A percentile compares a stretch with the other conserved stretches of the same genome.
Evolutionary conservation across 2,113 vertebrate species (phyloP).

Genomic region (Gymnocephalus cernua): DNA sequence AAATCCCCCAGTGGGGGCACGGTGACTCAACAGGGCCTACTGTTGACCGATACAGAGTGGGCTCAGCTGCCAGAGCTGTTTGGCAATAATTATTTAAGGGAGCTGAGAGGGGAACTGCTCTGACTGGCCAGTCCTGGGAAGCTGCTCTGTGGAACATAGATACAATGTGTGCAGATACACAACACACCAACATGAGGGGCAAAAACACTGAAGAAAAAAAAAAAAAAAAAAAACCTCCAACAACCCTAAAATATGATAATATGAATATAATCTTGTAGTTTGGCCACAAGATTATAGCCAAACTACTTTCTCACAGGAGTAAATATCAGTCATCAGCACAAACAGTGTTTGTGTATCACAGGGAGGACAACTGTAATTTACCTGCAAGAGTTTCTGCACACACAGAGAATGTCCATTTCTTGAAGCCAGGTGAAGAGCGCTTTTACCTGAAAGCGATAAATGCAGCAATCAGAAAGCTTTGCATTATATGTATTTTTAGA

Average conservation of each 20-base stretch:
- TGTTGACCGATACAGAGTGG: constrained; percentile 43
- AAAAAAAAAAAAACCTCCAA: neutral
- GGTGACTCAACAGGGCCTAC: constrained; percentile 66
- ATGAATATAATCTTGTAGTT: neutral
- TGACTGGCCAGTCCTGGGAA: constrained; percentile 9
- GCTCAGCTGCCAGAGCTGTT: constrained; percentile 44
- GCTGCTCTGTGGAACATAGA: constrained; percentile 7
- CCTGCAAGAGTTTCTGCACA: constrained; percentile 97
- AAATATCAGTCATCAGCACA: neutral
- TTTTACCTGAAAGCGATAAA: constrained; percentile 87
- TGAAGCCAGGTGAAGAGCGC: constrained; percentile 92
- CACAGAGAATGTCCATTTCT: constrained; percentile 93
- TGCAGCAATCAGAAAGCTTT: constrained; percentile 3
- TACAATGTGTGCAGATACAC: neutral
- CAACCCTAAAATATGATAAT: neutral
- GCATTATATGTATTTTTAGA: neutral
- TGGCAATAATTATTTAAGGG: constrained; percentile 58
- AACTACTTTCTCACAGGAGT: neutral
- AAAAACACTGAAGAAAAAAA: neutral
- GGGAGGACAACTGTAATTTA: constrained; percentile 66
- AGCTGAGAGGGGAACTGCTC: constrained; percentile 44
- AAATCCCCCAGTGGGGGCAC: constrained; percentile 57
- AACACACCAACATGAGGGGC: neutral
- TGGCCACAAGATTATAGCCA: no score
- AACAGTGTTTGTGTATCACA: neutral